Evolutionary conservation across 2,888 invertebrate genomes (phyloP).

Genomic region (Dicycla oo): DNA sequence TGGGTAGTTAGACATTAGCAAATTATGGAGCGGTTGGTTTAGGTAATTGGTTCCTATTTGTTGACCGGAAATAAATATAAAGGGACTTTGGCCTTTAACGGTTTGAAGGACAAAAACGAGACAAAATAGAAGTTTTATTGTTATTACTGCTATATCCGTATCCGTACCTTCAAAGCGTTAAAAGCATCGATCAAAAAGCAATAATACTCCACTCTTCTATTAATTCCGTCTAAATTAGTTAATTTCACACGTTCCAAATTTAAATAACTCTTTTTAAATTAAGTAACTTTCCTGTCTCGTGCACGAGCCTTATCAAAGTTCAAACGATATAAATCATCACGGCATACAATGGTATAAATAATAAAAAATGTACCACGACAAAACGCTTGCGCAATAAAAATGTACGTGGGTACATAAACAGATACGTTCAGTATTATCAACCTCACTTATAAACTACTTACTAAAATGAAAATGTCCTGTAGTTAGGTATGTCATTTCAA

Average conservation of each 20-base stretch:
- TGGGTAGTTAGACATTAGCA: not conserved
- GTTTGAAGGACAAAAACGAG: too few species aligned
- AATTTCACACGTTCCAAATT: not conserved
- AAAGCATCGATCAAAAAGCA: too few species aligned
- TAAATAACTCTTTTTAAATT: not conserved
- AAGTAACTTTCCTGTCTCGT: not conserved
- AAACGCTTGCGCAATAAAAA: constrained; percentile 26
- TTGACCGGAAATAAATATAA: constrained; percentile 16
- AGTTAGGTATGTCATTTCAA: not conserved
- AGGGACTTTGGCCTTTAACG: not conserved
- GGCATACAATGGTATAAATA: constrained; percentile 35
- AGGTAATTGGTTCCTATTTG: not conserved
- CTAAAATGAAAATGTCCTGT: not conserved
- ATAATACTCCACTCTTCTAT: not conserved
- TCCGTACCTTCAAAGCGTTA: too few species aligned
- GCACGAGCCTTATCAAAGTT: constrained; percentile 34
- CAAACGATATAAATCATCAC: constrained; percentile 42
- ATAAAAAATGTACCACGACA: constrained; percentile 22
- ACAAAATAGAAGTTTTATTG: too few species aligned
- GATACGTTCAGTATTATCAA: not conserved
- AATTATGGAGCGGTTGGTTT: not conserved
- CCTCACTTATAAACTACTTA: constrained; percentile 20
- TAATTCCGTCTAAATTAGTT: not conserved
- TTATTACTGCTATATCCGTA: too few species aligned
- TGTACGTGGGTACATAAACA: constrained; percentile 8